Evolutionary conservation across 2,113 vertebrate genomes (phyloP).

Genomic region (Epinephelus cyanopodus): DNA sequence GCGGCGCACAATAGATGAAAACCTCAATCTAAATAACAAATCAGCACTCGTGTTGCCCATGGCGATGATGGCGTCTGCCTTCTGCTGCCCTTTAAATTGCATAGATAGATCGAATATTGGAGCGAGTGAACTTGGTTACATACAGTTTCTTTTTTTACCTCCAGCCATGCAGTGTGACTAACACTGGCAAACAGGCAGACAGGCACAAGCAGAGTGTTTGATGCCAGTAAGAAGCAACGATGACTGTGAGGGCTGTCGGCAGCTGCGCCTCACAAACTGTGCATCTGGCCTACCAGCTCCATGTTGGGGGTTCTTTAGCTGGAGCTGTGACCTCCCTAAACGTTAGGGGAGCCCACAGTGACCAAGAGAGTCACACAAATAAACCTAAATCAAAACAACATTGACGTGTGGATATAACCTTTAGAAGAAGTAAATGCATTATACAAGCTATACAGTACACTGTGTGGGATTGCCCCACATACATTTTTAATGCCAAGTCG

Average conservation of each 20-base stretch:
- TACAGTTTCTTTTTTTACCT: slow-evolving; percentile 11
- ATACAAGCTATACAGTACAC: neutral
- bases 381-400: neutral
- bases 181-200: slow-evolving; percentile 36
- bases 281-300: slow-evolving; percentile 20
- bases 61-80: slow-evolving; percentile 25
- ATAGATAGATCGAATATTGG: slow-evolving; percentile 29
- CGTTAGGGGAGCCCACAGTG: neutral
- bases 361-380: neutral
- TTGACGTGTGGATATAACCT: neutral
- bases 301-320: slow-evolving; percentile 22
- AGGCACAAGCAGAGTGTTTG: slow-evolving; percentile 30
- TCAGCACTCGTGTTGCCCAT: slow-evolving; percentile 23
- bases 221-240: slow-evolving; percentile 17
- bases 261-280: slow-evolving; percentile 11
- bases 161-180: slow-evolving; percentile 38
- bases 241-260: slow-evolving; percentile 15
- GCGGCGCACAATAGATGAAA: slow-evolving; percentile 24
- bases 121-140: slow-evolving; percentile 25
- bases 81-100: slow-evolving; percentile 48
- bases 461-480: neutral
- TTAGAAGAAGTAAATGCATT: neutral
- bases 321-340: slow-evolving; percentile 10
- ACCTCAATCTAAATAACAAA: slow-evolving; percentile 54
- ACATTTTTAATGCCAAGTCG: neutral